These are phyloP conservation scores for Onychorhynchus coronatus DNA, from an alignment of 2,113 vertebrate genomes.

Conservation along the genomic window DNA sequence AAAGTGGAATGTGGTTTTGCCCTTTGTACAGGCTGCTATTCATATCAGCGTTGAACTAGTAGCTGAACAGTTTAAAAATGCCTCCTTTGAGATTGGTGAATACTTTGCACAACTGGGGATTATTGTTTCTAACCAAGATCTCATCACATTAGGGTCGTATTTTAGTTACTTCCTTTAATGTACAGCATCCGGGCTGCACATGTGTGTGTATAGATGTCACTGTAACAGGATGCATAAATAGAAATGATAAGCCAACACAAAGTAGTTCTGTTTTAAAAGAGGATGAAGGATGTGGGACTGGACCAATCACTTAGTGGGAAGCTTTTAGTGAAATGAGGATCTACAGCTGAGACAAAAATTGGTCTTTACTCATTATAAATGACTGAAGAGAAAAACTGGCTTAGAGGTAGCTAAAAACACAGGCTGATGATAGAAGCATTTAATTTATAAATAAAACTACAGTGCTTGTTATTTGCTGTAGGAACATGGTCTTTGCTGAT, in stretches of 20 bases:
- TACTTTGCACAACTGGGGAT: neutral
- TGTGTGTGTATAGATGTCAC: neutral
- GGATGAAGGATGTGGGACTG: neutral
- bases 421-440: neutral
- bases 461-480: neutral
- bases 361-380: neutral
- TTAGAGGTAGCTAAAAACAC: neutral
- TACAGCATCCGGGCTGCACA: neutral
- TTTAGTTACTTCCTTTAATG: neutral
- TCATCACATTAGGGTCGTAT: neutral
- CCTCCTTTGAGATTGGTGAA: constrained; percentile 17
- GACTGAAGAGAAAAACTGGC: neutral
- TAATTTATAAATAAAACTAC: neutral
- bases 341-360: neutral
- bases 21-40: neutral
- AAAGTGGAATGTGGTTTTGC: neutral
- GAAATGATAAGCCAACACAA: neutral
- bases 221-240: neutral
- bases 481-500: neutral
- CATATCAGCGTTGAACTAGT: neutral
- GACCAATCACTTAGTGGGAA: neutral
- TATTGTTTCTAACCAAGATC: neutral
- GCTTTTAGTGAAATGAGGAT: neutral
- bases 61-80: neutral
- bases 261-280: constrained; percentile 16